Base-by-base conservation (phyloP, 2,888 invertebrate genomes). In the Noctua fimbriata region DNA sequence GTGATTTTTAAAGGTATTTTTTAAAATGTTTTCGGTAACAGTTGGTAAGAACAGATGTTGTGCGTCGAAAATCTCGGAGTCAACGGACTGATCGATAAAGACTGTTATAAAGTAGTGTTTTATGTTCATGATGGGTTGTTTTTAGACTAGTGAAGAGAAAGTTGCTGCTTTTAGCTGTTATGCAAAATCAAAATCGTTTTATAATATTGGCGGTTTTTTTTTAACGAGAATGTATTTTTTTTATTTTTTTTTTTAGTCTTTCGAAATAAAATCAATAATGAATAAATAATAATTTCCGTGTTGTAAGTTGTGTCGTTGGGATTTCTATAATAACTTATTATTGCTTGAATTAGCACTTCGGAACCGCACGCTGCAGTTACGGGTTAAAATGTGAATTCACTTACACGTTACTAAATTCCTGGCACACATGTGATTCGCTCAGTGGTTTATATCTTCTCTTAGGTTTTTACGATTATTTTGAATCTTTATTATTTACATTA, bases 1-100 rank as follows among this genome's bases (percentile, higher is more conserved):
- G 89, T 87, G 90, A 91, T 92, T 91, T 91, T 90, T 89, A 87
- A 84, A 85, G 66, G 77, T 78, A 77, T 79, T 85, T 89, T 87
- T 82, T 79, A 9, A 66, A 76, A 76, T 66, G 76, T 82, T 88
- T 86, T 80, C 36, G 81, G 85, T 66, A 89, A 79, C 89, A 89
- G 88, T 78, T 89, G 90, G 73, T 14, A 2, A 52, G 47, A 78
- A 81, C 90, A 89, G 88, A 83, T 87, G 87, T 67, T 71, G 12
- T 60, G 81, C 88, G 86, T 84, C 36, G 73, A 85, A 65, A 88
- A 87, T 87, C 87, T 82, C 75, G 67, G 78, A 82, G 78, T 83
- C 85, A 85, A 85, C 66, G 82, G 69, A 79, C 80, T 76, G 71
- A 76, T 82, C 69, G 69, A 69, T 84, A 66, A 79, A 82, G 36